Evolutionary conservation across 2,888 invertebrate genomes (phyloP).

Genomic region (Phlogophora meticulosa): DNA sequence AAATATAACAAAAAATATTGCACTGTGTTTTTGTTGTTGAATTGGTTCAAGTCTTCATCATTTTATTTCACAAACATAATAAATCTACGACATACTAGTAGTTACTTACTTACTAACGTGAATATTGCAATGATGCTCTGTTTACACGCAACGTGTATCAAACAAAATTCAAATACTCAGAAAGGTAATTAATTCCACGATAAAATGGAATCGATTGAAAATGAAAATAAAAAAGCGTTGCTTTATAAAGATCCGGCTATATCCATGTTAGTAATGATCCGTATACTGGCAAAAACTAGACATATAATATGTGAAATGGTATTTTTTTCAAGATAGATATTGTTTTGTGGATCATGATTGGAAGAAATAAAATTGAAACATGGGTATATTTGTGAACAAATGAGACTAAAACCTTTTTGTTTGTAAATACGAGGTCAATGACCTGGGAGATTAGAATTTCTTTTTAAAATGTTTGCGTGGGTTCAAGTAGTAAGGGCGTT

Average conservation of each 20-base stretch:
- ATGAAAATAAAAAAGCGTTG: background rate
- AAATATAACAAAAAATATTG: background rate
- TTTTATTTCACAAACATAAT: background rate
- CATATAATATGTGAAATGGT: slow-evolving; percentile 8
- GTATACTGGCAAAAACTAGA: slow-evolving; percentile 11
- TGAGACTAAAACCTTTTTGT: slow-evolving; percentile 1
- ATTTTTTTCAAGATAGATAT: slow-evolving; percentile 5
- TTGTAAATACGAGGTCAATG: slow-evolving; percentile 17
- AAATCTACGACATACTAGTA: too few species aligned
- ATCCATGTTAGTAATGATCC: background rate
- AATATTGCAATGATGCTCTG: background rate
- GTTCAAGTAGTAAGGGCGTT: background rate
- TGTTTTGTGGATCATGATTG: background rate
- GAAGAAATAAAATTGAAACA: background rate
- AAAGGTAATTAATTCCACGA: slow-evolving; percentile 2
- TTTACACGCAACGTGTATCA: slow-evolving; percentile 2
- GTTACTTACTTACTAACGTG: background rate
- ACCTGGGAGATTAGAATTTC: background rate
- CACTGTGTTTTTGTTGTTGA: background rate
- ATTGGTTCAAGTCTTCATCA: too few species aligned
- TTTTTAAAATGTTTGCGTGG: slow-evolving; percentile 19
- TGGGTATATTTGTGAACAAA: slow-evolving; percentile 15
- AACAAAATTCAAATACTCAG: slow-evolving; percentile 13
- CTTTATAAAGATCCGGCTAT: background rate
- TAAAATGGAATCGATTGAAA: background rate